These are phyloP conservation scores for Pipistrellus kuhlii DNA, from an alignment of 2,797 vertebrate genomes.

Conservation along the genomic window DNA sequence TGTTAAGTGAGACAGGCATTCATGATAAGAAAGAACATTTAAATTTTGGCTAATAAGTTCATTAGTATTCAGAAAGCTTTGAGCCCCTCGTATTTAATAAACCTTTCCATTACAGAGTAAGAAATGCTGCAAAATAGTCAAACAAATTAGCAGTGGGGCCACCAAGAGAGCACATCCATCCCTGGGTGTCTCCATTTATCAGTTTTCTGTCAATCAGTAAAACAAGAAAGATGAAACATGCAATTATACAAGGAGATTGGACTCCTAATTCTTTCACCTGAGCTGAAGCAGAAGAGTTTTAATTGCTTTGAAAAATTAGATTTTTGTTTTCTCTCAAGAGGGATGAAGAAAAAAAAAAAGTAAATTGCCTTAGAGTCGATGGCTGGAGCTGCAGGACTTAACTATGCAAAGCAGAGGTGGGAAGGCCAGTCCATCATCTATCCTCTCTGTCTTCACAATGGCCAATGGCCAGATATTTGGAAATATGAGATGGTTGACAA, in stretches of 20 bases:
- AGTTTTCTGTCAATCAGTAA: constrained; percentile 76
- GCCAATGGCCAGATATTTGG: not conserved
- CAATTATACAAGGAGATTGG: constrained; percentile 63
- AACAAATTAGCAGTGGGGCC: constrained; percentile 70
- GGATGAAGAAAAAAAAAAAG: constrained; percentile 40
- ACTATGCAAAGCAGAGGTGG: not conserved
- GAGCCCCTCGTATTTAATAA: constrained; percentile 76
- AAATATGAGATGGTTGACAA: constrained; percentile 16
- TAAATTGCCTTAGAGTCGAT: constrained; percentile 23
- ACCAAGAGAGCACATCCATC: constrained; percentile 58
- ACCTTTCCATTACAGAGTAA: constrained; percentile 77
- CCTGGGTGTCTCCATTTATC: constrained; percentile 66
- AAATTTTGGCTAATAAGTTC: constrained; percentile 80
- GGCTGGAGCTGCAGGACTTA: not conserved
- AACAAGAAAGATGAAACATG: constrained; percentile 71
- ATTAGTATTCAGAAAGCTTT: constrained; percentile 80
- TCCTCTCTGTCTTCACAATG: not conserved
- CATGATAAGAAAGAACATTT: constrained; percentile 76
- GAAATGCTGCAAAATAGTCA: constrained; percentile 73
- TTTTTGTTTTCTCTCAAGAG: constrained; percentile 66
- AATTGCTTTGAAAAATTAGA: constrained; percentile 65
- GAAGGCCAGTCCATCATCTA: not conserved
- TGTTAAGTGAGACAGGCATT: constrained; percentile 77
- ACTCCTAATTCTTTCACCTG: constrained; percentile 66
- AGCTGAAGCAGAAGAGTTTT: constrained; percentile 69